These are phyloP conservation scores for Flexamia atlantica DNA, from an alignment of 2,888 invertebrate genomes.

Conservation along the genomic window DNA sequence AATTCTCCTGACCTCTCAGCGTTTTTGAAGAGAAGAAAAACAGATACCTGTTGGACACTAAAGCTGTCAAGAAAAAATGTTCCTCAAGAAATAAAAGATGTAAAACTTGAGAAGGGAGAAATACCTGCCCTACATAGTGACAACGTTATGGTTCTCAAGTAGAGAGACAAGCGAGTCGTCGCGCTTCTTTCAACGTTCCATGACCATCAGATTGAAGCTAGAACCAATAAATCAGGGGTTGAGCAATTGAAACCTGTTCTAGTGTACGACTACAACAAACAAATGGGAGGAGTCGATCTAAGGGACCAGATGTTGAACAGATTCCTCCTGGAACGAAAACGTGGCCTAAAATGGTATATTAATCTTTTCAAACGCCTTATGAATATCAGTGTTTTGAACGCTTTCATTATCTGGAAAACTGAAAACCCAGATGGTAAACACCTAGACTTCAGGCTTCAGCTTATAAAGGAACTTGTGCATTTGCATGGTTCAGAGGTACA, in stretches of 20 bases:
- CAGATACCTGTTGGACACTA: constrained; percentile 44
- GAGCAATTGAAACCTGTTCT: constrained; percentile 45
- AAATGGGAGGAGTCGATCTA: constrained; percentile 46
- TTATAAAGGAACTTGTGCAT: background rate
- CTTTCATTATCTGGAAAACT: constrained; percentile 50
- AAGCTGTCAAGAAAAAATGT: constrained; percentile 27
- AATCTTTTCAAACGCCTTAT: constrained; percentile 59
- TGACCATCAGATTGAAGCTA: constrained; percentile 4
- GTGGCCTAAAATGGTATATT: constrained; percentile 43
- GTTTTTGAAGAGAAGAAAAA: background rate
- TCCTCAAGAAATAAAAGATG: constrained; percentile 9
- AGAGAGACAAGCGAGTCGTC: constrained; percentile 35
- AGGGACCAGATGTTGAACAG: constrained; percentile 49
- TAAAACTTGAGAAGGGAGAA: constrained; percentile 26
- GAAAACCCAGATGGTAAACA: constrained; percentile 8
- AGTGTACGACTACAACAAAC: constrained; percentile 46
- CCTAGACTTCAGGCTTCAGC: background rate
- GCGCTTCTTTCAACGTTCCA: constrained; percentile 38
- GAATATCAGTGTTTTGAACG: constrained; percentile 49
- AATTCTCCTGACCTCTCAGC: constrained; percentile 45
- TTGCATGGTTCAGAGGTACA: background rate
- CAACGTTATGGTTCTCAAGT: constrained; percentile 22
- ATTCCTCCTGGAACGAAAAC: constrained; percentile 41
- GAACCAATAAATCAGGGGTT: constrained; percentile 29
- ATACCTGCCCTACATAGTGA: constrained; percentile 6